These are phyloP conservation scores for Cephus runcator DNA, from an alignment of 2,888 invertebrate species.

Conservation along the genomic window DNA sequence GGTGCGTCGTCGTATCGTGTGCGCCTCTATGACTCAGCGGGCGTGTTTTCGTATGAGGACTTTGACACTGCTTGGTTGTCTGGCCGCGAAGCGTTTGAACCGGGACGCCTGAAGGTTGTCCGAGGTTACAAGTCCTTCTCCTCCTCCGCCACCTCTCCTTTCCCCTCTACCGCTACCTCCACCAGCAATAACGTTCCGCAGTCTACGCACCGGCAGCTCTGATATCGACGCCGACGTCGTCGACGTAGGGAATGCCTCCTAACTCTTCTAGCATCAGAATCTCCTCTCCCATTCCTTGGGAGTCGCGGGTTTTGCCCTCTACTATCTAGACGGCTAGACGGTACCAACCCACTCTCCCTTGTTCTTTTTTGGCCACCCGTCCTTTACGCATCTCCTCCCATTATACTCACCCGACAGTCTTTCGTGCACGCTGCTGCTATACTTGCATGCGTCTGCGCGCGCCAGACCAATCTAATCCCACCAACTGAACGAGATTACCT, in stretches of 20 bases:
- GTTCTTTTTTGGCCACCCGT: slow-evolving; percentile 18
- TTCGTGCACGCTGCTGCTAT: too few species aligned
- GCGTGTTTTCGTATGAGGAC: slow-evolving; percentile 43
- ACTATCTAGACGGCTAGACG: slow-evolving; percentile 35
- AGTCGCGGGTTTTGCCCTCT: slow-evolving; percentile 31
- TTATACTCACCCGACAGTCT: too few species aligned
- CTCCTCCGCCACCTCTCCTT: not conserved
- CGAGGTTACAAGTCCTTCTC: slow-evolving; percentile 37
- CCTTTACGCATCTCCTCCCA: slow-evolving; percentile 17
- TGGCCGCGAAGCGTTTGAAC: slow-evolving; percentile 38
- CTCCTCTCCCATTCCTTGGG: slow-evolving; percentile 7
- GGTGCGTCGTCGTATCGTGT: not conserved
- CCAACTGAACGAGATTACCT: too few species aligned
- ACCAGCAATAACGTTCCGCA: not conserved
- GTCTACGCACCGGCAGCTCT: not conserved
- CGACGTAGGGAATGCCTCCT: not conserved
- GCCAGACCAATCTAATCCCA: too few species aligned
- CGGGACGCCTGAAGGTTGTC: slow-evolving; percentile 45
- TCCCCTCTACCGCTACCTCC: not conserved
- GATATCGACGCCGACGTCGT: slow-evolving; percentile 1
- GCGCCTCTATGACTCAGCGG: slow-evolving; percentile 21
- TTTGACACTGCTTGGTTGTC: slow-evolving; percentile 44
- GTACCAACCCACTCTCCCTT: slow-evolving; percentile 8
- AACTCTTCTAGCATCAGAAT: too few species aligned
- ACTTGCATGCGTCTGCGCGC: too few species aligned